Evolutionary conservation across 2,888 invertebrate species (phyloP).

Genomic region (Drosophila austrosaltans): DNA sequence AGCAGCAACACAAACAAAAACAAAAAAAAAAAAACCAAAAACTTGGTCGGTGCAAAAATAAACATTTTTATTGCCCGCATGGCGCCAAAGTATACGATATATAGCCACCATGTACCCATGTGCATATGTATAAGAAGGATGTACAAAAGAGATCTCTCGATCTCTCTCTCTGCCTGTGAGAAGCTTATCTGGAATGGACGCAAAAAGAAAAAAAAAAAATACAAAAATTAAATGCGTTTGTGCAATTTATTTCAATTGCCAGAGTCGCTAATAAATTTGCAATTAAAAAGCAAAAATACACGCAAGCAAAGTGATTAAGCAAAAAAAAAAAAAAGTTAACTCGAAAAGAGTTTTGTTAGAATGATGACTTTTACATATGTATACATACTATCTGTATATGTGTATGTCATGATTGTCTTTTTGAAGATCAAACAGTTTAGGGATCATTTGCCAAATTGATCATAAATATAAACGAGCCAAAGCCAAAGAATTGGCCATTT

Average conservation of each 20-base stretch:
- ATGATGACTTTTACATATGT: constrained; percentile 7
- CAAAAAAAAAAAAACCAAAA: constrained; percentile 18
- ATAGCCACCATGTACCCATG: neutral
- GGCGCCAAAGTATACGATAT: constrained; percentile 60
- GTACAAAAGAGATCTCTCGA: constrained; percentile 5
- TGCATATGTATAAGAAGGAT: constrained; percentile 5
- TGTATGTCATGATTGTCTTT: constrained; percentile 22
- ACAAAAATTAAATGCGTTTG: constrained; percentile 34
- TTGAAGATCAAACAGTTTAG: constrained; percentile 43
- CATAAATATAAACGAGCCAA: constrained; percentile 43
- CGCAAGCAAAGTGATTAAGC: constrained; percentile 60
- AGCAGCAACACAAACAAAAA: neutral
- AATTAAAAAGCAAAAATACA: constrained; percentile 64
- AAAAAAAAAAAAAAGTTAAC: neutral
- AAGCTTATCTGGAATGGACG: constrained; percentile 47
- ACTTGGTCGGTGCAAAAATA: constrained; percentile 66
- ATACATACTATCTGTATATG: too few species aligned
- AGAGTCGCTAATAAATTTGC: constrained; percentile 61
- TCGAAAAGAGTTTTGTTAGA: constrained; percentile 21
- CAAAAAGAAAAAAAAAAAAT: neutral
- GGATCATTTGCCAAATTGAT: constrained; percentile 41
- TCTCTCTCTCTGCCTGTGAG: neutral
- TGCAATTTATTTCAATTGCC: constrained; percentile 72
- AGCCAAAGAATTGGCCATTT: constrained; percentile 15
- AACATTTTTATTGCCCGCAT: constrained; percentile 70